Evolutionary conservation across 2,113 vertebrate species (phyloP), one percentile per base, ranked within the genome.

Genomic region (Nesoenas mayeri): DNA sequence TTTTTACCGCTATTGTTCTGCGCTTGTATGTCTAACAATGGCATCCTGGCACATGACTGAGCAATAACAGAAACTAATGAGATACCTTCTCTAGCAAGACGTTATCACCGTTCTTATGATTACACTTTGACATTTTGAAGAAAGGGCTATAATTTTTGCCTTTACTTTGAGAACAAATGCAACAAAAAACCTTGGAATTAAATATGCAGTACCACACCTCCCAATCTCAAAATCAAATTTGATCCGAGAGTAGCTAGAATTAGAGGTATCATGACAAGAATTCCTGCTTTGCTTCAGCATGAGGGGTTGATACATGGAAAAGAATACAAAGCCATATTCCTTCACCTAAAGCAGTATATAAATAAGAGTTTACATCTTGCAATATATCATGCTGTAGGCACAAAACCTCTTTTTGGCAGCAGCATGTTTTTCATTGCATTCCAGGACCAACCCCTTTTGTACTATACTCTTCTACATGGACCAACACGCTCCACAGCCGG

Each of bases 1-100:
- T 38, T 85, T 92, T 81, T 94, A 75, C 85, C 53, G 32, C 32
- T 75, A 18, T 4, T 48, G n/a, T 62, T 93, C 64, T 87, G 28
- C 1, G 3, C 28, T 56, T 79, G 20, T 11, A n/a, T 21, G 12
- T 42, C 57, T 81, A 78, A 75, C 20, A 82, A 48, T 1, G 6
- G 21, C n/a, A 89, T 15, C 12, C 29, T 69, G n/a, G 21, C 54
- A 75, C 1, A 1, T 22, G 65, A 72, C n/a, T 44, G 32, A 51
- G 38, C 20, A 60, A 47, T 67, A 85, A 65, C 42, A 31, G 32
- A 89, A 92, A 71, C 21, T 80, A 82, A 56, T 12, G 29, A 69
- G 53, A 24, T 9, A 64, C 3, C 13, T 66, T 70, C 15, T 54
- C 47, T 13, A 47, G 60, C 28, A 77, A 82, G n/a, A 58, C 79